These are phyloP conservation scores for Leptarthrus brevirostris DNA, from an alignment of 2,888 invertebrate genomes.

Conservation along the genomic window DNA sequence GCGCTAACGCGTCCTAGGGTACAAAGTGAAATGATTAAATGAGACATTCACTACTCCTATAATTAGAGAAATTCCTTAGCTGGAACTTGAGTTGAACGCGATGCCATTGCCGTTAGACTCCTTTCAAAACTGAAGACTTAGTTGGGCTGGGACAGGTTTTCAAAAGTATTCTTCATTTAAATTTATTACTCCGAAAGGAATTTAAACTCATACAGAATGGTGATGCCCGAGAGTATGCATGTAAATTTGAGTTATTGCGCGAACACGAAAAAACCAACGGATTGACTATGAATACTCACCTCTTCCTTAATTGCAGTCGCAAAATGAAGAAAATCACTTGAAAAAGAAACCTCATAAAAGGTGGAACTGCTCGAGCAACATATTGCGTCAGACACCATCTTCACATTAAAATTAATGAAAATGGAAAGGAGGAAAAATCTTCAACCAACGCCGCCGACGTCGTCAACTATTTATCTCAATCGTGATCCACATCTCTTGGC, in stretches of 20 bases:
- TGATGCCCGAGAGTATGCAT: background rate
- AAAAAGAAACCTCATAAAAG: conserved; percentile 33
- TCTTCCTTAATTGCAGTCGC: conserved; percentile 33
- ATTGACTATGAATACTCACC: background rate
- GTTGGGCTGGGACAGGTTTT: conserved; percentile 20
- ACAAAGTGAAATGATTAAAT: conserved; percentile 16
- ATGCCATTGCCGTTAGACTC: background rate
- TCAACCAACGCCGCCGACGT: conserved; percentile 12
- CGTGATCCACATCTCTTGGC: conserved; percentile 38
- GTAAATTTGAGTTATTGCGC: background rate
- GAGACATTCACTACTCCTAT: conserved; percentile 5
- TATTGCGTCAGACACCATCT: conserved; percentile 46
- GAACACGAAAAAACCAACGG: background rate
- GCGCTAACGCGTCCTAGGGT: no score
- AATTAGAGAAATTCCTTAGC: conserved; percentile 6
- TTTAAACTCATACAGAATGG: background rate
- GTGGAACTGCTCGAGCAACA: conserved; percentile 34
- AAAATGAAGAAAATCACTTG: no score
- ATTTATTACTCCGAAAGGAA: background rate
- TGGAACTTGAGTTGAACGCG: background rate
- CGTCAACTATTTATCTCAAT: conserved; percentile 42
- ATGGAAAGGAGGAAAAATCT: conserved; percentile 49
- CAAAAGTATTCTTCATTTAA: conserved; percentile 20
- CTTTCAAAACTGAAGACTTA: conserved; percentile 13
- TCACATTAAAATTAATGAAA: conserved; percentile 48